Evolutionary conservation across 1,140 invertebrate genomes (phyloP).

Genomic region (Rhopalosiphum padi): DNA sequence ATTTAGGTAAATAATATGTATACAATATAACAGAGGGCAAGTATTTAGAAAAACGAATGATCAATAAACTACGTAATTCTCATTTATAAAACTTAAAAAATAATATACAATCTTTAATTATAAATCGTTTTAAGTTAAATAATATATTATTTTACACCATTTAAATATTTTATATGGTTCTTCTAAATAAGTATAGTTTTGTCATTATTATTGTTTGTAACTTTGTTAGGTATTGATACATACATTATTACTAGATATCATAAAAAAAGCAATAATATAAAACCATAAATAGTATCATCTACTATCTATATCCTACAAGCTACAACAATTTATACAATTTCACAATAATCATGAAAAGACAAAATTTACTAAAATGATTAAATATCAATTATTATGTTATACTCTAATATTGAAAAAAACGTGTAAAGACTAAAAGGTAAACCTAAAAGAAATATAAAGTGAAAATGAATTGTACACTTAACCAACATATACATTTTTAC

Average conservation of each 20-base stretch:
- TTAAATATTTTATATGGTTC: background rate
- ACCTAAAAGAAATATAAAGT: background rate
- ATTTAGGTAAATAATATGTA: background rate
- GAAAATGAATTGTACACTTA: background rate
- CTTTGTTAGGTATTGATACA: background rate
- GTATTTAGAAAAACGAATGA: background rate
- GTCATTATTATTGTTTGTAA: background rate
- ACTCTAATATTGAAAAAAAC: background rate
- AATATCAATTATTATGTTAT: background rate
- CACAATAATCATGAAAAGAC: background rate
- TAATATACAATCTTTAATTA: background rate
- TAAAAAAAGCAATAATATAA: background rate
- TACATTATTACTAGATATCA: background rate
- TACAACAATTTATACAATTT: too few relatives aligned
- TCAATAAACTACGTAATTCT: background rate
- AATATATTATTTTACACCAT: background rate
- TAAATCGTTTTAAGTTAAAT: background rate
- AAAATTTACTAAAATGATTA: background rate
- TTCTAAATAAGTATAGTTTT: background rate
- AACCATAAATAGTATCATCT: background rate
- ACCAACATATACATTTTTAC: background rate
- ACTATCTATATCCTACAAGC: background rate
- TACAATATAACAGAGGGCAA: background rate
- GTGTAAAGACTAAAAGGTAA: too few relatives aligned
- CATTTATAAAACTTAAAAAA: background rate